These are phyloP conservation scores for Lanistes nyassanus DNA, from an alignment of 1,140 invertebrate genomes.

Conservation along the genomic window DNA sequence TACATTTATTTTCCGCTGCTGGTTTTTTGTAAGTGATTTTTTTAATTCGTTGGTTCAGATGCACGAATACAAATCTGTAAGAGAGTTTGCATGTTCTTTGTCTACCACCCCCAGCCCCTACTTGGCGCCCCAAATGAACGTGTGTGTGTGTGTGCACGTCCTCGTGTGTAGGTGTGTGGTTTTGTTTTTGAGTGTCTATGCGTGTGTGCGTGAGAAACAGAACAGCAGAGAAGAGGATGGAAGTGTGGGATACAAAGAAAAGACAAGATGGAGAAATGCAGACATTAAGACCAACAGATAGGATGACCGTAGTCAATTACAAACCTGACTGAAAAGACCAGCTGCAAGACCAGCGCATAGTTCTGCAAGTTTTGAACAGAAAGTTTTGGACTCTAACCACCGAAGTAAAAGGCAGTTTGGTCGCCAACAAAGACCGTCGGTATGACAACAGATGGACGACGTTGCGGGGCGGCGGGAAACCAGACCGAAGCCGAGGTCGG, in stretches of 20 bases:
- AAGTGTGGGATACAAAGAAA: not conserved
- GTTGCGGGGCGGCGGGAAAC: too few relatives aligned
- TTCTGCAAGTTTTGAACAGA: too few relatives aligned
- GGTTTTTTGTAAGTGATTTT: not conserved
- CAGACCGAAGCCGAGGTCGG: too few relatives aligned
- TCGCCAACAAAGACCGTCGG: too few relatives aligned
- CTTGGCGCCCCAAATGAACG: not conserved
- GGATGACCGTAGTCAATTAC: not conserved
- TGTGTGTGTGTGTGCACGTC: conserved; percentile 9
- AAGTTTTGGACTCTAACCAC: too few relatives aligned
- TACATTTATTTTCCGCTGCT: too few relatives aligned
- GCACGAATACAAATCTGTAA: too few relatives aligned
- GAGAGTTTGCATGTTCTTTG: too few relatives aligned
- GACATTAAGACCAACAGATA: conserved; percentile 1
- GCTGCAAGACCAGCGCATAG: too few relatives aligned
- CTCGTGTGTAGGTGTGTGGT: conserved; percentile 6
- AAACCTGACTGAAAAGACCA: not conserved
- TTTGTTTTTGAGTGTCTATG: not conserved
- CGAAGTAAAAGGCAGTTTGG: too few relatives aligned
- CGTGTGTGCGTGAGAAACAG: not conserved
- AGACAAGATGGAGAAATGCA: not conserved
- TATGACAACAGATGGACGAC: too few relatives aligned
- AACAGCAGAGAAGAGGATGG: not conserved
- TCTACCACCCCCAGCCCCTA: too few relatives aligned
- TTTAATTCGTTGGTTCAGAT: not conserved